A percentile compares a stretch with the other conserved stretches of the same genome.
Conservation (phyloP, 2,888 invertebrate genomes). For the Drosophila percnosoma region DNA sequence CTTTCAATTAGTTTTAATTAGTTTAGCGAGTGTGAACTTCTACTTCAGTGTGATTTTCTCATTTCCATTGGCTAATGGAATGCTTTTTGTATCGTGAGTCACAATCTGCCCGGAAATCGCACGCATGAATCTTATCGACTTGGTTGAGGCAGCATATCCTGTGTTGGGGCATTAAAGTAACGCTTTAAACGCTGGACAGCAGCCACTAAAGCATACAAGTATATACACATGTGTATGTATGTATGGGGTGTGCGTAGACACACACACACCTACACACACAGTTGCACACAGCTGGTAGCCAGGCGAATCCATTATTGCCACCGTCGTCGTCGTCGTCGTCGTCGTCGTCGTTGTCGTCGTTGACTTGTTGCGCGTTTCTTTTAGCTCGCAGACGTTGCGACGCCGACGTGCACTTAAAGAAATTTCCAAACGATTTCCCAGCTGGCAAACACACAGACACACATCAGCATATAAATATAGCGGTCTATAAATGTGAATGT, state of each 20-base stretch:
- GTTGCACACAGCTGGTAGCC: conserved; percentile 38
- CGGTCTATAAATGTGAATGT: not conserved
- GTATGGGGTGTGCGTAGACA: not conserved
- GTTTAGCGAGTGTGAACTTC: not conserved
- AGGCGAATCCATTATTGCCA: conserved; percentile 43
- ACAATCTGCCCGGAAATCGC: not conserved
- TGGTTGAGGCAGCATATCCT: conserved; percentile 19
- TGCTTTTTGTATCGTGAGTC: not conserved
- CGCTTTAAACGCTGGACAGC: conserved; percentile 29
- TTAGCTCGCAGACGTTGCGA: conserved; percentile 55
- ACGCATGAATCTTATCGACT: conserved; percentile 4
- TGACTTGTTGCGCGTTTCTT: conserved; percentile 63
- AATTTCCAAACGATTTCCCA: conserved; percentile 35
- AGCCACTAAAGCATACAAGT: conserved; percentile 7
- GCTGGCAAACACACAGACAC: conserved; percentile 8
- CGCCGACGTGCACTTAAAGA: conserved; percentile 57
- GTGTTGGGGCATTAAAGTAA: conserved; percentile 34
- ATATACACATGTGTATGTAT: conserved; percentile 1
- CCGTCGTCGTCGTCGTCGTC: conserved; percentile 23
- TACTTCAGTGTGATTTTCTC: too few relatives aligned
- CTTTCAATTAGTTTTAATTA: not conserved
- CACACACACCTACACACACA: conserved; percentile 4
- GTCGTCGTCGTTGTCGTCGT: conserved; percentile 27
- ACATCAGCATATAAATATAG: not conserved
- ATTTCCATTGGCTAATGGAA: not conserved